Base-by-base conservation (phyloP, 2,888 invertebrate species). In the Drosophila nr. perissopoda region DNA sequence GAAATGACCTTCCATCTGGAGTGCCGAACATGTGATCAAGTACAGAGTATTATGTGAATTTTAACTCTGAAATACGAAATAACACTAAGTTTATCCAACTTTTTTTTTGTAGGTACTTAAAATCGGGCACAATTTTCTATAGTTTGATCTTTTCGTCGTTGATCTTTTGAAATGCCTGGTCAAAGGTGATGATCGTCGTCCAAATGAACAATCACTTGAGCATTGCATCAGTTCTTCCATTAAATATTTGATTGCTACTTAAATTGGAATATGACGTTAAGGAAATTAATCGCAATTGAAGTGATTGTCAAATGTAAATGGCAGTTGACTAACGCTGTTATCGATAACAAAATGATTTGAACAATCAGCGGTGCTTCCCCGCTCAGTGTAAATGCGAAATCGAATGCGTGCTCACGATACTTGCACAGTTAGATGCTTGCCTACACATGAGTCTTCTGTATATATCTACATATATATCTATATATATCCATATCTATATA, bases 401-500 rank as follows among this genome's bases (percentile, higher is more conserved):
- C 29, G 40, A 58, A 67, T 79, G 59, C 74, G 75, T 70, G 62
- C 59, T 40, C 76, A 76, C 76, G 76, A 81, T 54, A 27, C 48
- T 18, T 51, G 59, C 48, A 76, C 81, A 81, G 81, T 76, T 81
- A 77, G 70, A 75, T 61, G 68, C 29, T 34, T 53, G 21, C 7
- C 21, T 4, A 46, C 21, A 46, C 46, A 46, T 46, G 25, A 46
- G 25, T 25, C 25, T 25, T 46, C 33, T 11, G 11, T 11, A n/a
- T 38, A 36, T 52, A 46, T 49, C 18, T 58, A 16, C 7, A 29
- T 11, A 16, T 11, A 16, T 56, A 53, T 61, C 16, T 27, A 21
- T 10, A 16, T 49, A 46, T 70, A 34, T 42, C 8, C 25, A n/a
- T 48, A 33, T 59, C 5, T 51, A 29, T 21, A 13, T 52, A 58